Evolutionary conservation across 2,797 vertebrate species (phyloP).

Genomic region (Thalassophryne amazonica): DNA sequence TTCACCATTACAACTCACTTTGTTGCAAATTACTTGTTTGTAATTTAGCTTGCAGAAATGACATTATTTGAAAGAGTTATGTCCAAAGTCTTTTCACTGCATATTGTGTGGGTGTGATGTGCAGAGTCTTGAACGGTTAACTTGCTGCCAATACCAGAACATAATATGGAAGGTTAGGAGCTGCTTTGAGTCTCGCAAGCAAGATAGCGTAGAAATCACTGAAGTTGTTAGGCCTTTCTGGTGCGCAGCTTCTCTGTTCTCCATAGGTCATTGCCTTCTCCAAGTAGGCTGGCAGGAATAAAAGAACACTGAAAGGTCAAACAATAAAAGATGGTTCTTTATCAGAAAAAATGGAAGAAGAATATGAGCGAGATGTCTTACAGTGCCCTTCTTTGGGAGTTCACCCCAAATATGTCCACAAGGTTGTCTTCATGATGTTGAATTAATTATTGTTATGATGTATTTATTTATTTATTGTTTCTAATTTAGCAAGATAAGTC

Average conservation of each 20-base stretch:
- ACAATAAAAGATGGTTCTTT: constrained; percentile 35
- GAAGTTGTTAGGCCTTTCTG: constrained; percentile 68
- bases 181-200: constrained; percentile 59
- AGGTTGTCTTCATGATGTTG: constrained; percentile 43
- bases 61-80: neutral
- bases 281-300: constrained; percentile 57
- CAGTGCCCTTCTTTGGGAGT: constrained; percentile 60
- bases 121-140: constrained; percentile 20
- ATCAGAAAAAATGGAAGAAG: constrained; percentile 49
- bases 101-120: constrained; percentile 9
- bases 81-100: constrained; percentile 5
- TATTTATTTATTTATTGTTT: constrained; percentile 52
- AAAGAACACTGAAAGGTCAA: constrained; percentile 58
- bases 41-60: neutral
- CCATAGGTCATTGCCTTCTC: constrained; percentile 68
- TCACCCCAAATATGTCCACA: constrained; percentile 56
- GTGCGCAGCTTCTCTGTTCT: constrained; percentile 71
- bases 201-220: constrained; percentile 60
- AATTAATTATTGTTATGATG: constrained; percentile 56
- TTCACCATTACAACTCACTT: neutral
- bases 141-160: constrained; percentile 62
- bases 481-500: too few relatives aligned
- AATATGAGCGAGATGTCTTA: constrained; percentile 55
- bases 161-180: constrained; percentile 58
- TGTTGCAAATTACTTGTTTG: neutral